Evolutionary conservation across 2,888 invertebrate genomes (phyloP).

Genomic region (Desoria tigrina): DNA sequence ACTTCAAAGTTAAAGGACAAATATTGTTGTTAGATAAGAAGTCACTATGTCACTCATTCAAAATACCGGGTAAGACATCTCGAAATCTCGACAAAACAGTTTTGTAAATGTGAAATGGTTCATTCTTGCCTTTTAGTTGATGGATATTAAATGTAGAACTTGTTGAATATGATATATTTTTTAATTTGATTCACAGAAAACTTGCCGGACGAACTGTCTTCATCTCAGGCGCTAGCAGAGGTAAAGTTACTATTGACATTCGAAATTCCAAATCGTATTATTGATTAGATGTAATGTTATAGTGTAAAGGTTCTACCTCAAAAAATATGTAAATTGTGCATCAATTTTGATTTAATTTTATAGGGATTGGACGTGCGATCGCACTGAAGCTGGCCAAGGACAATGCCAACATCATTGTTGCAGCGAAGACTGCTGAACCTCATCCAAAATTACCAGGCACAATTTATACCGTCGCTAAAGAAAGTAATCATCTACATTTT

Average conservation of each 20-base stretch:
- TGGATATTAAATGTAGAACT: neutral
- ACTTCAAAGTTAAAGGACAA: no score
- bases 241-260: constrained; percentile 59
- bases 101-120: neutral
- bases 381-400: constrained; percentile 88
- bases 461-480: constrained; percentile 85
- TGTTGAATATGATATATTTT: neutral
- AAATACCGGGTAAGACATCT: constrained; percentile 38
- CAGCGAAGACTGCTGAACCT: constrained; percentile 86
- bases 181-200: constrained; percentile 60
- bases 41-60: constrained; percentile 29
- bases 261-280: neutral
- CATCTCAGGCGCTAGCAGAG: constrained; percentile 93
- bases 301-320: neutral
- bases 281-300: neutral
- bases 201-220: constrained; percentile 87
- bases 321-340: no score
- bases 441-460: constrained; percentile 91
- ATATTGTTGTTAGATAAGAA: no score
- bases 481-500: no score
- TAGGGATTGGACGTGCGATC: constrained; percentile 83
- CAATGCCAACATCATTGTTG: constrained; percentile 88
- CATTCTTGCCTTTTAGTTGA: neutral
- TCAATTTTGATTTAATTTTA: neutral
- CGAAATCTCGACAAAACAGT: no score